Evolutionary conservation across 2,888 invertebrate genomes (phyloP).

Genomic region (Catocala fraxini): DNA sequence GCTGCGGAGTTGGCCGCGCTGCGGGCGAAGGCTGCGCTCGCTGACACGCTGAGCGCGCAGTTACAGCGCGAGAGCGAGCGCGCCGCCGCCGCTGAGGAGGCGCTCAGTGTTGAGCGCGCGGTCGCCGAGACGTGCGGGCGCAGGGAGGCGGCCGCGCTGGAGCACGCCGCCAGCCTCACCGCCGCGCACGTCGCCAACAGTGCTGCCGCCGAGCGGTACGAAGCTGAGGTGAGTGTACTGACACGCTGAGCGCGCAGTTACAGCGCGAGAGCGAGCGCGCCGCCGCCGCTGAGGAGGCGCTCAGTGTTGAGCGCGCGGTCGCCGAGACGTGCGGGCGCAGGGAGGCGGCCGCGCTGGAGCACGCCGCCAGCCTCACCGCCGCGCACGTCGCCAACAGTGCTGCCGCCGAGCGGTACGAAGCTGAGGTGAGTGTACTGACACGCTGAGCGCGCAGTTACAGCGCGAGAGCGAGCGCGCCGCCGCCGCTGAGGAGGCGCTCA

Average conservation of each 20-base stretch:
- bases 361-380: constrained; percentile 75
- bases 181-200: constrained; percentile 65
- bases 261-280: constrained; percentile 73
- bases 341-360: constrained; percentile 76
- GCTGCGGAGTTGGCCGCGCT: constrained; percentile 80
- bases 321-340: constrained; percentile 76
- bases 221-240: constrained; percentile 60
- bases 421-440: constrained; percentile 64
- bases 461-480: constrained; percentile 71
- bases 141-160: constrained; percentile 75
- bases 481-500: constrained; percentile 66
- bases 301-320: constrained; percentile 64
- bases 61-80: constrained; percentile 73
- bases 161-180: constrained; percentile 76
- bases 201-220: constrained; percentile 44
- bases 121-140: constrained; percentile 74
- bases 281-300: constrained; percentile 64
- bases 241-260: constrained; percentile 75
- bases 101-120: constrained; percentile 65
- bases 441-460: constrained; percentile 73
- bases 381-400: constrained; percentile 64
- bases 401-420: constrained; percentile 44
- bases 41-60: constrained; percentile 76
- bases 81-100: constrained; percentile 66
- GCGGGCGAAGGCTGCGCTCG: constrained; percentile 76